Evolutionary conservation across 2,113 vertebrate species (phyloP).

Genomic region (Sapajus apella): DNA sequence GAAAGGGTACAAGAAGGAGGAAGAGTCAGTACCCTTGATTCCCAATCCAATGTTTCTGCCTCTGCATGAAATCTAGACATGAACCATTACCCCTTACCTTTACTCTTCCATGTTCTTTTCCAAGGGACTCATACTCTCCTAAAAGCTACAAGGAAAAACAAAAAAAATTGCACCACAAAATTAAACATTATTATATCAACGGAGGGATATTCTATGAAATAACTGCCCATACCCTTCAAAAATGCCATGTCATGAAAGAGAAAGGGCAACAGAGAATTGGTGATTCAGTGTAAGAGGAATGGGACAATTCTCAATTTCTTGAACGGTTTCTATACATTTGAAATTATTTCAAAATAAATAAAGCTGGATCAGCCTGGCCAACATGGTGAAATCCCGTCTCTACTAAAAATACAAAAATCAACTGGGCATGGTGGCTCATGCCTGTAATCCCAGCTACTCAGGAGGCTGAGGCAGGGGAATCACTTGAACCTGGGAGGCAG

Average conservation of each 20-base stretch:
- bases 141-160: conserved; percentile 88
- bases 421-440: no score
- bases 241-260: neutral
- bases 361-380: neutral
- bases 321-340: neutral
- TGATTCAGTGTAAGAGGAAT: neutral
- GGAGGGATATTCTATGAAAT: neutral
- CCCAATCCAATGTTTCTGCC: neutral
- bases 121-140: conserved; percentile 92
- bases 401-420: no score
- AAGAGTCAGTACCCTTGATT: neutral
- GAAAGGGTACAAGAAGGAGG: neutral
- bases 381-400: no score
- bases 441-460: no score
- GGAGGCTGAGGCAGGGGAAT: no score
- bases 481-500: no score
- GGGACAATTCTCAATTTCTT: neutral
- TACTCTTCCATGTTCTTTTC: conserved; percentile 90
- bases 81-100: conserved; percentile 87
- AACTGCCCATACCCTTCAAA: neutral
- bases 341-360: conserved; percentile 25
- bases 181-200: neutral
- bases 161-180: conserved; percentile 35
- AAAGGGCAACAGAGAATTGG: neutral
- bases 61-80: neutral